These are phyloP conservation scores for Halesus radiatus DNA, from an alignment of 1,140 invertebrate genomes.

Conservation along the genomic window DNA sequence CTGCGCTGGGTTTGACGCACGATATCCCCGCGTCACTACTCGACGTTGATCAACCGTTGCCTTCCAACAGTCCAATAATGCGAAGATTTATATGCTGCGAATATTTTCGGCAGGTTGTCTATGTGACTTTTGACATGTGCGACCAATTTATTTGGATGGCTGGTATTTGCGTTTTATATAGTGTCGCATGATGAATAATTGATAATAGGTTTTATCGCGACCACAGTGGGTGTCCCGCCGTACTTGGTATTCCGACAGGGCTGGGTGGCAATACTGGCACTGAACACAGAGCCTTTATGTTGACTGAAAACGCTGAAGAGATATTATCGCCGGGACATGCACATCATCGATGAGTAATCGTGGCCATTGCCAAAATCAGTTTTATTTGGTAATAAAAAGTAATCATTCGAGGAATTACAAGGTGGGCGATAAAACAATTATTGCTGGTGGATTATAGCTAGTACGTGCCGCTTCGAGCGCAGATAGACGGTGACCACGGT, in stretches of 20 bases:
- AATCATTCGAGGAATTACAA: slow-evolving; percentile 27
- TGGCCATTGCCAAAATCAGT: slow-evolving; percentile 27
- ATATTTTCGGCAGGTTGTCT: slow-evolving; percentile 13
- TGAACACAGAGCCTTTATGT: slow-evolving; percentile 12
- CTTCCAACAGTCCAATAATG: no score
- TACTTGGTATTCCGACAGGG: slow-evolving; percentile 13
- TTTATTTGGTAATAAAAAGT: slow-evolving; percentile 25
- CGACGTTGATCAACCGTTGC: no score
- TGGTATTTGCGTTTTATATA: slow-evolving; percentile 29
- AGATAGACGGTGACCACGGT: no score
- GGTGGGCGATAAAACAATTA: slow-evolving; percentile 5
- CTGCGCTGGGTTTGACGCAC: no score
- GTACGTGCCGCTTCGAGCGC: background rate
- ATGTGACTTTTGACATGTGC: slow-evolving; percentile 38
- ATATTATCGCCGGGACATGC: slow-evolving; percentile 16
- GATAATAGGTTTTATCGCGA: slow-evolving; percentile 5
- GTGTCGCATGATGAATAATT: slow-evolving; percentile 32
- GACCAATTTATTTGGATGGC: slow-evolving; percentile 22
- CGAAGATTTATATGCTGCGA: background rate
- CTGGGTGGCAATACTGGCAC: no score
- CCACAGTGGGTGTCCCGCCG: slow-evolving; percentile 24
- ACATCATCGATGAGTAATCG: slow-evolving; percentile 14
- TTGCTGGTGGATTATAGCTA: background rate
- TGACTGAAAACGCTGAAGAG: slow-evolving; percentile 18
- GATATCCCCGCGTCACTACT: no score